Evolutionary conservation across 2,888 invertebrate species (phyloP).

Genomic region (Hydriomena furcata): DNA sequence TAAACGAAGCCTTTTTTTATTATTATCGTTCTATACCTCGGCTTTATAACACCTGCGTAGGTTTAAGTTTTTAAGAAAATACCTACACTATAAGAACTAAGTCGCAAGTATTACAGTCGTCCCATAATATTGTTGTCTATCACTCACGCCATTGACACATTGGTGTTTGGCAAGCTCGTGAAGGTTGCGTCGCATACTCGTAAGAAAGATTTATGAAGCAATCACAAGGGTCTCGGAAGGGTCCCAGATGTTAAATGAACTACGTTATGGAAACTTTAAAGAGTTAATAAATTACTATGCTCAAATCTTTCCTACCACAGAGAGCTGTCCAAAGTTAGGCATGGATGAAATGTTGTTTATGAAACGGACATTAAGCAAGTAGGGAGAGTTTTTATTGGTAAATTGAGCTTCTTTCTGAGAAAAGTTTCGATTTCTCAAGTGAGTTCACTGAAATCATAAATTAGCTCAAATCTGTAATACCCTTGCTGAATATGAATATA

Average conservation of each 20-base stretch:
- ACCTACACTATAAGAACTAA: no score
- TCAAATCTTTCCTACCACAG: conserved; percentile 3
- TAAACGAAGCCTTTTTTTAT: no score
- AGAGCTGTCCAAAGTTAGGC: conserved; percentile 7
- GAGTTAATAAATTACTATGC: conserved; percentile 21
- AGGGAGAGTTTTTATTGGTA: neutral
- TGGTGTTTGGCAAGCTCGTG: conserved; percentile 18
- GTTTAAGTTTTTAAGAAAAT: no score
- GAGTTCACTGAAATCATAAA: neutral
- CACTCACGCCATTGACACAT: conserved; percentile 24
- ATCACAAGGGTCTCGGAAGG: conserved; percentile 18
- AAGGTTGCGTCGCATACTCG: conserved; percentile 8
- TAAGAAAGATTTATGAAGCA: conserved; percentile 29
- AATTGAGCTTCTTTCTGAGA: neutral
- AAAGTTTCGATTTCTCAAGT: neutral
- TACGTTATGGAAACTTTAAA: conserved; percentile 5
- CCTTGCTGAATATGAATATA: no score
- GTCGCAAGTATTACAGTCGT: no score
- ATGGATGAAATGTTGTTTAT: neutral
- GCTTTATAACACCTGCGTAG: no score
- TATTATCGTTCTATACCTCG: no score
- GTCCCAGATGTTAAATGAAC: conserved; percentile 3
- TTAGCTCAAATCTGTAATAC: no score
- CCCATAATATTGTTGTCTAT: conserved; percentile 12
- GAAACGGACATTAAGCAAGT: neutral